phyloP scores from a whole-genome alignment of 2,888 invertebrate genomes.

The Panopea generosa region DNA sequence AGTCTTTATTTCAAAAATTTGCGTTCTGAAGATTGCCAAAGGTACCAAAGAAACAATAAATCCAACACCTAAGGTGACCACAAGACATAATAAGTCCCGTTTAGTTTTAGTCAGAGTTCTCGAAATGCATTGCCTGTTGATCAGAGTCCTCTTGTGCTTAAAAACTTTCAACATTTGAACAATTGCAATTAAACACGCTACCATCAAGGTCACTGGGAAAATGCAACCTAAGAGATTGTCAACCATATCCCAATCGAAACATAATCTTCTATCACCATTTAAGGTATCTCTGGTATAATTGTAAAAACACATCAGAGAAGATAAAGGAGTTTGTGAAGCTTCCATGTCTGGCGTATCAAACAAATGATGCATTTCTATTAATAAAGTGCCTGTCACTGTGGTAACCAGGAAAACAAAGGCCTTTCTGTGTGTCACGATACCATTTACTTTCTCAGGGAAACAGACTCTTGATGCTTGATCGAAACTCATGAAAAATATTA shows the following conservation, averaged over 20 bases:
- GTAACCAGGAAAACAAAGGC: not conserved
- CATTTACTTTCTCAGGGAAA: slow-evolving; percentile 2
- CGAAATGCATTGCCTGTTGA: too few species aligned
- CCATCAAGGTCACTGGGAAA: slow-evolving; percentile 38
- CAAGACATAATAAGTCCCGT: slow-evolving; percentile 8
- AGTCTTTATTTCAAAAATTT: slow-evolving; percentile 4
- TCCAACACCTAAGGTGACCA: slow-evolving; percentile 1
- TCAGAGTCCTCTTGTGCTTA: not conserved
- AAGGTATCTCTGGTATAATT: too few species aligned
- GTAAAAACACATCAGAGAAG: too few species aligned
- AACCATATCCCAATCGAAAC: slow-evolving; percentile 18
- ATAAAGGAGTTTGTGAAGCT: too few species aligned
- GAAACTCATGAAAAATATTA: slow-evolving; percentile 30
- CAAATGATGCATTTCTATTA: not conserved
- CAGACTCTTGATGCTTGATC: slow-evolving; percentile 33
- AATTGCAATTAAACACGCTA: slow-evolving; percentile 43
- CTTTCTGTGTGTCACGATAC: not conserved
- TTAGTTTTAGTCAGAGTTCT: not conserved
- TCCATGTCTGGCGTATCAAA: not conserved
- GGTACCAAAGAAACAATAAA: slow-evolving; percentile 9
- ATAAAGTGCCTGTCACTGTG: not conserved
- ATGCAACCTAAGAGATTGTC: slow-evolving; percentile 20
- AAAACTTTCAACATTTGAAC: slow-evolving; percentile 9
- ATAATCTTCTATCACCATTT: too few species aligned
- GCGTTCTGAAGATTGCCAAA: slow-evolving; percentile 10